Base-by-base conservation (phyloP, 1,140 invertebrate species). In the Venturia canescens region DNA sequence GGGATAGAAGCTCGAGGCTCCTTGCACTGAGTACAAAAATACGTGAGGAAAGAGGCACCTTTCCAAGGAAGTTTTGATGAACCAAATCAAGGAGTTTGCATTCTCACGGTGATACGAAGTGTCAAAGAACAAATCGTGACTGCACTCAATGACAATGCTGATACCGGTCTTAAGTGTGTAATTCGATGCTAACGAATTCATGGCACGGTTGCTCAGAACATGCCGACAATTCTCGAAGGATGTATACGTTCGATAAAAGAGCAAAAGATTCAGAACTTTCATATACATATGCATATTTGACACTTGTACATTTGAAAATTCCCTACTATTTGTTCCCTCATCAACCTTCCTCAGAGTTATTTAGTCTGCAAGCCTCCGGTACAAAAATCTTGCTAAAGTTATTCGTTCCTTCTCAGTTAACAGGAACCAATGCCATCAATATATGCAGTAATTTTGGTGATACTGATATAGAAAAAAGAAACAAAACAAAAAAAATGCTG, bases 141-240 rank as follows among this genome's bases (percentile, higher is more conserved):
- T 69, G 1, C 29, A 9, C 29, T 15, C 15, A n/a, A 69, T 31
- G 66, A 69, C 27, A 69, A 57, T 48, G 71, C 2, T 38, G 50
- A 74, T n/a, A 29, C 26, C 66, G 11, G 27, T 75, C 80, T 57
- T 23, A 60, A 34, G 66, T 78, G 76, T 69, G 66, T 80, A 79
- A 82, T 82, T 29, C 34, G 31, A 82, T 80, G 78, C 78, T 82
- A 82, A 82, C 67, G 71, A 77, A 82, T 80, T 80, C 81, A 75
- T 77, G 18, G 60, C 44, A 67, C 44, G 67, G 78, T 81, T 77
- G 31, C 26, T 44, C 16, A 34, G 26, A n/a, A 69, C 29, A 69
- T 69, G 11, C 29, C 18, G 29, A 3, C 21, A 44, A 5, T 50
- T 16, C 38, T 63, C 60, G 60, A 63, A 63, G 60, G 60, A 63